Evolutionary conservation across 2,113 vertebrate species (phyloP), one percentile per base, ranked within the genome.

Genomic region (Nanorana parkeri): DNA sequence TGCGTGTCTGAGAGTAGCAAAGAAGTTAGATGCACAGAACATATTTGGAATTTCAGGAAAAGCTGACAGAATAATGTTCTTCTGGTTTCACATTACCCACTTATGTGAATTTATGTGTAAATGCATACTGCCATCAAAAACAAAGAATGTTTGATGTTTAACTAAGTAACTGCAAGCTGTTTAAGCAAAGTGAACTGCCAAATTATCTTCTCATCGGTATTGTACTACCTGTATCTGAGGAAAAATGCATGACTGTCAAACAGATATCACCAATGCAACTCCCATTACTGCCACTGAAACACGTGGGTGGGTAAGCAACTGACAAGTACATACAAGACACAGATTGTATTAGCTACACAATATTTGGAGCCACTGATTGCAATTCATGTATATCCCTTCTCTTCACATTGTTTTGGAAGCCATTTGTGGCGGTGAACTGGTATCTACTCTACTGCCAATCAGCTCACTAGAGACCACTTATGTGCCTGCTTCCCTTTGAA

Each of bases 121-220:
- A 79, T 47, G n/a, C 21, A 77, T 55, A 67, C 41, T 55, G 41
- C 11, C 26, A 54, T 56, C 47, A 60, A 60, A 79, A 79, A 51
- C 21, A 23, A 47, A 60, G 65, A 10, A 16, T 68, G 66, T 23
- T 55, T 47, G 54, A 56, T 68, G 61, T 13, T 54, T 21, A 47
- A 80, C 60, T 20, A 26, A 61, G 61, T 68, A 20, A 56, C 66
- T 36, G 29, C 55, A 75, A 75, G 23, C 55, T 61, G 55, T 41
- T 41, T 29, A 23, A 61, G 72, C 28, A 61, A 41, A 29, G 21
- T 21, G 21, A 75, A 3, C 6, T 23, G 8, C 8, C 1, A 16
- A 61, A 75, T 36, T 19, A 74, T 21, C 26, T 55, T 8, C 26
- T 73, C 26, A 56, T 73, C 54, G 32, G 21, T 55, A 51, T 19